Percentiles rank a stretch among this genome's conserved stretches.
Conservation (phyloP, 1,140 invertebrate genomes). For the Drosophila bifasciata region DNA sequence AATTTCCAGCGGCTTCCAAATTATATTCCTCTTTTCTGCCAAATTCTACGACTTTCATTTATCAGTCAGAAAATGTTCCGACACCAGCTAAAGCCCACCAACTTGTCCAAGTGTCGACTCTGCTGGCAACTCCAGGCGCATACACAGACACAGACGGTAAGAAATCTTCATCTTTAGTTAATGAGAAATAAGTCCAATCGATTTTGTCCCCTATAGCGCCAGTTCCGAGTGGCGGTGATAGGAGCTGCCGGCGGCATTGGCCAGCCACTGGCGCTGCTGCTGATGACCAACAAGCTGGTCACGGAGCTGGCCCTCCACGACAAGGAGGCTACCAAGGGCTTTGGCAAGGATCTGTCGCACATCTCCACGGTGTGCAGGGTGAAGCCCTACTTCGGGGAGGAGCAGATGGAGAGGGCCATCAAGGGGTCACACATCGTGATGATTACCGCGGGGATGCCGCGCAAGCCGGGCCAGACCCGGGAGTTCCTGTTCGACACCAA, state of each 20-base stretch:
- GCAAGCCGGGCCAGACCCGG: constrained; percentile 96
- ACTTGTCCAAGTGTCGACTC: too few species aligned
- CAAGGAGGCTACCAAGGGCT: constrained; percentile 96
- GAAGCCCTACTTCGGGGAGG: constrained; percentile 89
- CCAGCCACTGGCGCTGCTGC: constrained; percentile 95
- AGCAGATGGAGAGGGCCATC: constrained; percentile 87
- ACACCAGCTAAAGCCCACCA: too few species aligned
- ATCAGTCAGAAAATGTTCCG: too few species aligned
- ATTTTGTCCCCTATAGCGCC: too few species aligned
- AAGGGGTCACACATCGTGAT: constrained; percentile 92
- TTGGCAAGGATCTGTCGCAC: constrained; percentile 98
- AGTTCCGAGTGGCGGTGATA: constrained; percentile 90
- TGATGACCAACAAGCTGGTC: constrained; percentile 94
- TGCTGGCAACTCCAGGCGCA: too few species aligned
- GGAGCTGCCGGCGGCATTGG: constrained; percentile 98
- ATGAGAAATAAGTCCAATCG: too few species aligned
- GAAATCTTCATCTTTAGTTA: too few species aligned
- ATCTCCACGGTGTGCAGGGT: constrained; percentile 94
- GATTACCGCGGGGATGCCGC: constrained; percentile 96
- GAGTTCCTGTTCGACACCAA: constrained; percentile 99
- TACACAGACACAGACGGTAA: too few species aligned
- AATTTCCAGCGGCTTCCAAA: too few species aligned
- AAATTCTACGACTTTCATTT: too few species aligned
- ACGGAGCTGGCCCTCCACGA: constrained; percentile 94
- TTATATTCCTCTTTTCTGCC: too few species aligned